Evolutionary conservation across 2,797 vertebrate genomes (phyloP).

Genomic region (Circus cinereus): DNA sequence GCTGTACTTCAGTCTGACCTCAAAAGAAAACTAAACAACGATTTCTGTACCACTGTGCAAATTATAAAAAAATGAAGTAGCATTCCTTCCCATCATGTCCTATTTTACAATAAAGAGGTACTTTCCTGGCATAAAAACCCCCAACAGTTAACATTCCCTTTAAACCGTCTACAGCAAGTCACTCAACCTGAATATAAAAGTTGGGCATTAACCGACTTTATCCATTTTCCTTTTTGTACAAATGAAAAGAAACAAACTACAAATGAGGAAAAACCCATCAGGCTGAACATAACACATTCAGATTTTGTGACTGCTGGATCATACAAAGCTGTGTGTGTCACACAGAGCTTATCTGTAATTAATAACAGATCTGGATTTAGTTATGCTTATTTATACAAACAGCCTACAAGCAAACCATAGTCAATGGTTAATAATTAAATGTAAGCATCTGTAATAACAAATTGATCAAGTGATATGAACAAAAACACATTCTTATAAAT

Average conservation of each 20-base stretch:
- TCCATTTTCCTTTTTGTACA: neutral
- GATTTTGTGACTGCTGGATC: neutral
- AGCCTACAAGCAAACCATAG: neutral
- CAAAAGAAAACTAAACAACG: neutral
- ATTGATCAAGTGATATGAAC: neutral
- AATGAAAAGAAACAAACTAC: neutral
- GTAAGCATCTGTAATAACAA: neutral
- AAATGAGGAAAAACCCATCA: neutral
- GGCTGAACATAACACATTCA: neutral
- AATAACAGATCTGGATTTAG: neutral
- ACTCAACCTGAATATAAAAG: neutral
- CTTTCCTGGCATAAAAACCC: neutral
- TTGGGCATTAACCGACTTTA: neutral
- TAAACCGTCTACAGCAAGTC: neutral
- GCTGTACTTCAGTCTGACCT: neutral
- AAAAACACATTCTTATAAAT: neutral
- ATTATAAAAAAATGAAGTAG: neutral
- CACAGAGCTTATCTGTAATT: neutral
- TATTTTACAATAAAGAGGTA: constrained; percentile 18
- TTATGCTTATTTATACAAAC: neutral
- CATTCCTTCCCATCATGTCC: neutral
- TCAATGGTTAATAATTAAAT: neutral
- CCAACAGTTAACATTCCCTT: neutral
- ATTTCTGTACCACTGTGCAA: constrained; percentile 6
- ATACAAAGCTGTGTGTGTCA: neutral